Evolutionary conservation across 2,797 vertebrate species (phyloP), one percentile per base, ranked within the genome.

Genomic region (Poeciliopsis presidionis): DNA sequence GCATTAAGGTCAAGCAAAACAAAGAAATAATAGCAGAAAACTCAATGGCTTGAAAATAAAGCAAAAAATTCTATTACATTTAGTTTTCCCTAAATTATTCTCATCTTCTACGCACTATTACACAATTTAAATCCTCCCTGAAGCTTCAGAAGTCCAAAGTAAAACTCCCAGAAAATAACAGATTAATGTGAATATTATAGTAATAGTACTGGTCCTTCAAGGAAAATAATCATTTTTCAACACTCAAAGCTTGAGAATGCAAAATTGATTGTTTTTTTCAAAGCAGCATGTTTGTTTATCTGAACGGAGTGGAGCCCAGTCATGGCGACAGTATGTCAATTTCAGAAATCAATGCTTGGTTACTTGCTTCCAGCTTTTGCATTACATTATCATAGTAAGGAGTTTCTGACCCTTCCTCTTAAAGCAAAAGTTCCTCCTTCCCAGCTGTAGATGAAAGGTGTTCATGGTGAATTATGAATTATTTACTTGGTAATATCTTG

Each of bases 311-410:
- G 72, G 90, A 90, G 92, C 90, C 84, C 90, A 84, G 90, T 90
- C 86, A 73, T 78, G 87, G 92, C 93, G 94, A 95, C 95, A 95
- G 94, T 92, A 95, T 92, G 94, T 95, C 95, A 95, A 95, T 95
- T 95, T 91, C 88, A 78, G 67, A 92, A 92, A 96, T 96, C 95
- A 95, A 96, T 96, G 91, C 92, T 91, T 93, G 94, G 91, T 91
- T 90, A 85, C 85, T 89, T 87, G 93, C 94, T 92, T 90, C 88
- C 88, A 89, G 95, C 92, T 90, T 92, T 92, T 92, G 94, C 92
- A 95, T 94, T 82, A 74, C 88, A 95, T 96, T 96, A 95, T 84
- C 95, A 96, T 95, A 94, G 93, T 94, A 95, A 96, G 95, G 91
- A 89, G 91, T 90, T 91, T 88, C 91, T 93, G 90, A 93, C 91